Percentiles rank a stretch among this genome's conserved stretches.
Evolutionary conservation across 2,797 vertebrate species (phyloP).

Genomic region (Falco naumanni): DNA sequence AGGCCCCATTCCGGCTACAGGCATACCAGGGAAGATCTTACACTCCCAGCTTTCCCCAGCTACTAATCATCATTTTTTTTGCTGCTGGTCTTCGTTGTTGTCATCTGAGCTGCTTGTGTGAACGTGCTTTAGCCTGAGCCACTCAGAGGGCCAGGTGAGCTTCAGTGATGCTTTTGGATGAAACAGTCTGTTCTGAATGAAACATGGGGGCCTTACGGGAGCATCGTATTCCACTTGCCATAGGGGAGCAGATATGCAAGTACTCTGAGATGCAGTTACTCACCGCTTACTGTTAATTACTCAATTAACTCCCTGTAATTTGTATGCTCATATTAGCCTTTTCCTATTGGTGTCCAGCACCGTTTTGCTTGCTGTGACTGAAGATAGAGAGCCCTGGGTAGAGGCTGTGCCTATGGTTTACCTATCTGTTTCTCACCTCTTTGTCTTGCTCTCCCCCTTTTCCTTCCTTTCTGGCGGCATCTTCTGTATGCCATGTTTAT

Average conservation of each 20-base stretch:
- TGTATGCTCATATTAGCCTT: not conserved
- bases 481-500: not conserved
- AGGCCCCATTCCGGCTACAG: not conserved
- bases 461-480: not conserved
- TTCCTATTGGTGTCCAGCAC: not conserved
- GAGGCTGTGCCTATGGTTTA: not conserved
- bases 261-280: not conserved
- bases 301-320: not conserved
- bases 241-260: not conserved
- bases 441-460: not conserved
- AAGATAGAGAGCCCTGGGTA: not conserved
- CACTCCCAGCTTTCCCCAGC: not conserved
- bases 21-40: not conserved
- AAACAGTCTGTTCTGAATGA: not conserved
- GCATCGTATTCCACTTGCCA: not conserved
- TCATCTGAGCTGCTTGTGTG: not conserved
- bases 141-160: not conserved
- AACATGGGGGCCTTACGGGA: not conserved
- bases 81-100: not conserved
- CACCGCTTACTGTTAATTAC: not conserved
- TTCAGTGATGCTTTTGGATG: not conserved
- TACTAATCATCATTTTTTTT: not conserved
- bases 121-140: not conserved
- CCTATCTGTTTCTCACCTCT: not conserved
- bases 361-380: not conserved